These are phyloP conservation scores for Ostrea denselamellosa DNA, from an alignment of 1,140 invertebrate genomes.

Conservation along the genomic window DNA sequence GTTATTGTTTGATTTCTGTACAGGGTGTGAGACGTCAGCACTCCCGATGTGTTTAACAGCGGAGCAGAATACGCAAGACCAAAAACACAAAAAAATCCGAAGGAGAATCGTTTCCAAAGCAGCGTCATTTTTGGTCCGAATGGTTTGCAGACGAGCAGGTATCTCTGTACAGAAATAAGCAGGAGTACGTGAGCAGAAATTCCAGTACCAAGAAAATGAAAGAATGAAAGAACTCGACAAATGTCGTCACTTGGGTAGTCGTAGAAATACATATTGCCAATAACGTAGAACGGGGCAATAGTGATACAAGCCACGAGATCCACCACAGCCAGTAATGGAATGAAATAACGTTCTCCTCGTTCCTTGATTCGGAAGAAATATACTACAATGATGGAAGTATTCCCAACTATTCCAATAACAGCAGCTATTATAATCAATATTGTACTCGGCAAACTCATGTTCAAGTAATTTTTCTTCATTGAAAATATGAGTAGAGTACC, in stretches of 20 bases:
- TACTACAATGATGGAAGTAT: not conserved
- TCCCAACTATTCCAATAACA: not conserved
- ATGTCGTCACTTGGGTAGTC: not conserved
- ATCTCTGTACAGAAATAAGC: not conserved
- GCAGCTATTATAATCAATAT: not conserved
- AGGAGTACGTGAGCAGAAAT: constrained; percentile 10
- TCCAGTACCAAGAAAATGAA: not conserved
- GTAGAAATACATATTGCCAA: not conserved
- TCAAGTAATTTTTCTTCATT: not conserved
- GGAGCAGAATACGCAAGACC: not conserved
- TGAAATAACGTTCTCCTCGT: constrained; percentile 26
- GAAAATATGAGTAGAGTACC: too few relatives aligned
- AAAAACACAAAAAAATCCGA: not conserved
- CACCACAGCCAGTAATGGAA: constrained; percentile 28
- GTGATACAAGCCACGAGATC: not conserved
- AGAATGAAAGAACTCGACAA: constrained; percentile 8
- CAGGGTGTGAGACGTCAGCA: not conserved
- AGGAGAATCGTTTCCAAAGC: not conserved
- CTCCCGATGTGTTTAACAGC: not conserved
- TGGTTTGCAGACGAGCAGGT: not conserved
- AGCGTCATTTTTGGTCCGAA: too few relatives aligned
- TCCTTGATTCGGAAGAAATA: constrained; percentile 39
- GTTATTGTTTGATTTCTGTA: not conserved
- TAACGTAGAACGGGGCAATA: not conserved
- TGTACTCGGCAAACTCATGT: not conserved